phyloP scores from a whole-genome alignment of 1,140 invertebrate genomes.

The Drosophila oshimai region DNA sequence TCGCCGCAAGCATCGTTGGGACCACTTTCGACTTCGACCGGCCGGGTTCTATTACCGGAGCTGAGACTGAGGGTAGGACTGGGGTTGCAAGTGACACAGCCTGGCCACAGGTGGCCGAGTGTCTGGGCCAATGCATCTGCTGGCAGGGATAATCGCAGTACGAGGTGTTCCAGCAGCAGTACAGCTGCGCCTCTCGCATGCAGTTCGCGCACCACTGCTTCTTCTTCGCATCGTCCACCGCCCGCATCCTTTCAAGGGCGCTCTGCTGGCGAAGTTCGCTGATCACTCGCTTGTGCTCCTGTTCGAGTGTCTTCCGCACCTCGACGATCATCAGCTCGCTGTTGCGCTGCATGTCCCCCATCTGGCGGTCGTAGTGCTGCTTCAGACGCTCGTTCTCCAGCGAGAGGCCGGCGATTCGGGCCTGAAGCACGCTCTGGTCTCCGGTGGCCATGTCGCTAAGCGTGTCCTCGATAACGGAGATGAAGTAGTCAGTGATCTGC shows the following conservation, averaged over 20 bases:
- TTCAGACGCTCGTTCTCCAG: conserved; percentile 87
- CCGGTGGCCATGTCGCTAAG: conserved; percentile 83
- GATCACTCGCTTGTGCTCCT: conserved; percentile 86
- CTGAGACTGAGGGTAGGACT: neutral
- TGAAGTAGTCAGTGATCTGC: conserved; percentile 84
- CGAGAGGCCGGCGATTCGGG: conserved; percentile 84
- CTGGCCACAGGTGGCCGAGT: conserved; percentile 82
- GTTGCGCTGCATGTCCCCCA: conserved; percentile 83
- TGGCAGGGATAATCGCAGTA: conserved; percentile 95
- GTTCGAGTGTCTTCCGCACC: conserved; percentile 86
- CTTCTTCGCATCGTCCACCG: conserved; percentile 89
- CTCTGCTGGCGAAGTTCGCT: conserved; percentile 85
- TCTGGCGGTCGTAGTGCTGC: conserved; percentile 84
- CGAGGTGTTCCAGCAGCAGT: conserved; percentile 97
- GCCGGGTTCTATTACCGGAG: neutral
- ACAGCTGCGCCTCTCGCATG: conserved; percentile 93
- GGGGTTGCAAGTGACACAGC: neutral
- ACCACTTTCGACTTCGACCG: conserved; percentile 8
- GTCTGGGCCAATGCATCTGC: conserved; percentile 87
- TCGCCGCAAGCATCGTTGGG: neutral
- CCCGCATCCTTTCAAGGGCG: conserved; percentile 86
- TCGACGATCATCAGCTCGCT: conserved; percentile 83
- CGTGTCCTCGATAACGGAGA: conserved; percentile 85
- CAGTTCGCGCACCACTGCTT: conserved; percentile 96
- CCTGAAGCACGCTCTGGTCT: conserved; percentile 83